These are phyloP conservation scores for Umimayanthus chanpuru DNA, from an alignment of 92 coral and sea anemone species.

Conservation along the genomic window DNA sequence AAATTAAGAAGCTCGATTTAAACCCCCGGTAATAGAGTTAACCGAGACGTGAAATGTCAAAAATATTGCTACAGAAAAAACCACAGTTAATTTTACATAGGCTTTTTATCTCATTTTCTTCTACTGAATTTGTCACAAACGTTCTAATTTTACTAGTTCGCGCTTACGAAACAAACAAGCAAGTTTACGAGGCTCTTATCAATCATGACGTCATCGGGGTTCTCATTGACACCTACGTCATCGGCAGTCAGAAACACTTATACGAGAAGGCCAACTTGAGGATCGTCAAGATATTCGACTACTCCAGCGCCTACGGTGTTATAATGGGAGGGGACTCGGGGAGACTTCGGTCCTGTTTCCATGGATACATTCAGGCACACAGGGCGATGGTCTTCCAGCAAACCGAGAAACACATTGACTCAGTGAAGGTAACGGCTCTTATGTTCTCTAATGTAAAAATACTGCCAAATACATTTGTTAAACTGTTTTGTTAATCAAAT, in stretches of 20 bases:
- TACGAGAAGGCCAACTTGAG: constrained; percentile 53
- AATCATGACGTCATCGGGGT: constrained; percentile 56
- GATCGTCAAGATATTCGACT: constrained; percentile 50
- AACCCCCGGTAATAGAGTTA: too few relatives aligned
- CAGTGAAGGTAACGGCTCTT: constrained; percentile 43
- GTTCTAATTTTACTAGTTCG: constrained; percentile 25
- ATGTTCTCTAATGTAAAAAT: neutral
- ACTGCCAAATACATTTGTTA: neutral
- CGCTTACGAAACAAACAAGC: constrained; percentile 47
- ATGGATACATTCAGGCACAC: constrained; percentile 51
- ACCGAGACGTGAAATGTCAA: too few relatives aligned
- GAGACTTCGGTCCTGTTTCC: constrained; percentile 53
- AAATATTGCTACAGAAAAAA: too few relatives aligned
- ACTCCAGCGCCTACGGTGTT: constrained; percentile 65
- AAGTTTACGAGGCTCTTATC: constrained; percentile 54
- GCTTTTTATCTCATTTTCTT: neutral
- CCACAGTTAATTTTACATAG: too few relatives aligned
- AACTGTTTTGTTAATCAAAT: neutral
- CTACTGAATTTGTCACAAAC: neutral
- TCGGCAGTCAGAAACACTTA: constrained; percentile 56
- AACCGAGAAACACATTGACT: constrained; percentile 30
- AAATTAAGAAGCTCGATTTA: too few relatives aligned
- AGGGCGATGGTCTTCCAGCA: constrained; percentile 47
- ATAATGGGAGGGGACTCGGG: constrained; percentile 65
- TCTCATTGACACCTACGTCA: constrained; percentile 63